A percentile compares a stretch with the other conserved stretches of the same genome.
phyloP scores from a whole-genome alignment of 2,797 vertebrate genomes.

The Mormyrops attenuatus region DNA sequence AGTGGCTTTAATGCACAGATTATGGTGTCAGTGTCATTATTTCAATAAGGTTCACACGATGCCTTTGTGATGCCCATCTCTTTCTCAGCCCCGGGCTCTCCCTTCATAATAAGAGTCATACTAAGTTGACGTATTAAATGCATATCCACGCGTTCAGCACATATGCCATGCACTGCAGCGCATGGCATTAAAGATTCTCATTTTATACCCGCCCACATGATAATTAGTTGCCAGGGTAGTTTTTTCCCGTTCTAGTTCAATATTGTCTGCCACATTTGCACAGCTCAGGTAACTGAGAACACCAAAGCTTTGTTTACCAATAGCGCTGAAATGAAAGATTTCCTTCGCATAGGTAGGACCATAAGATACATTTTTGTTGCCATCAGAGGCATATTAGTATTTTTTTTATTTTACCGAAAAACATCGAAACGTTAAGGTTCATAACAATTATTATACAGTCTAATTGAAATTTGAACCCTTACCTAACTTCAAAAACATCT shows the following conservation, averaged over 20 bases:
- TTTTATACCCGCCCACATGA: background rate
- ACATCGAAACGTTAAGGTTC: background rate
- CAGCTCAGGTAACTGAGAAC: background rate
- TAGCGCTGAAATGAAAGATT: background rate
- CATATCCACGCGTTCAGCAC: background rate
- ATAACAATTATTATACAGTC: background rate
- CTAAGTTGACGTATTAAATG: background rate
- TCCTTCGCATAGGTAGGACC: background rate
- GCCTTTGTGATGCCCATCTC: background rate
- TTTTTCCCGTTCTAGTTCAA: background rate
- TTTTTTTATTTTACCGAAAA: background rate
- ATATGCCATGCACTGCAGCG: background rate
- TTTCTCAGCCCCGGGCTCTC: background rate
- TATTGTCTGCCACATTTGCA: background rate
- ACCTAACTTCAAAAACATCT: background rate
- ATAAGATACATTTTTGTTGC: background rate
- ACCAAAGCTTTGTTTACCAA: background rate
- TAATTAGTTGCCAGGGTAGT: background rate
- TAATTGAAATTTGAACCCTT: background rate
- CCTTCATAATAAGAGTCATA: conserved; percentile 1
- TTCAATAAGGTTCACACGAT: background rate
- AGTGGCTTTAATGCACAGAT: background rate
- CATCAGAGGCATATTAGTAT: background rate
- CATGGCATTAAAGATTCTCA: too few species aligned
- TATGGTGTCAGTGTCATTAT: background rate